These are phyloP conservation scores for Cephus spinipes DNA, from an alignment of 2,888 invertebrate genomes.

Conservation along the genomic window DNA sequence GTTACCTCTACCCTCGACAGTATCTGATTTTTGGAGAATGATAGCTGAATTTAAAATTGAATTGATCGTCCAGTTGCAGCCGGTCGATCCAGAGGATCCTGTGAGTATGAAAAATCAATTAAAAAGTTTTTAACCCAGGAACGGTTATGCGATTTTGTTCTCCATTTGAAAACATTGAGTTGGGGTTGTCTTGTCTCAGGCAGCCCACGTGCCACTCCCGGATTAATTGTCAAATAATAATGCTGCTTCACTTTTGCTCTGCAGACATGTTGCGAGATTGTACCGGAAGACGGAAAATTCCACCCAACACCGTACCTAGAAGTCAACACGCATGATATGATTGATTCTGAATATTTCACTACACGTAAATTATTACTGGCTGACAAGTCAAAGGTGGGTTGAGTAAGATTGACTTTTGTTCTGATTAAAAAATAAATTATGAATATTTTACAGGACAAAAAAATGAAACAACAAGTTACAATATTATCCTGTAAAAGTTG, in stretches of 20 bases:
- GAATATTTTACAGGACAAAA: conserved; percentile 26
- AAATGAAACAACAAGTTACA: conserved; percentile 30
- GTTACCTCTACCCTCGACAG: conserved; percentile 65
- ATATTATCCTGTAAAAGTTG: conserved; percentile 49
- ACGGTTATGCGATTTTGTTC: too few species aligned
- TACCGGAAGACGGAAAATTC: conserved; percentile 42
- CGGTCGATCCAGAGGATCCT: conserved; percentile 55
- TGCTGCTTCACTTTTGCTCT: conserved; percentile 13
- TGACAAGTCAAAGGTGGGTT: conserved; percentile 41
- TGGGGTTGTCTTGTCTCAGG: too few species aligned
- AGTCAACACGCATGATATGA: conserved; percentile 33
- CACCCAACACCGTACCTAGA: conserved; percentile 46
- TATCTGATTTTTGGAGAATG: conserved; percentile 68
- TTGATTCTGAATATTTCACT: conserved; percentile 32
- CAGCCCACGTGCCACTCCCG: too few species aligned
- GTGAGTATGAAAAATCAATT: conserved; percentile 41
- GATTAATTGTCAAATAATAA: background rate
- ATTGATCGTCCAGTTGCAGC: conserved; percentile 64
- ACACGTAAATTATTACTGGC: conserved; percentile 37
- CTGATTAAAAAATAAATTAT: too few species aligned
- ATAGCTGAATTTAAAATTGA: conserved; percentile 61
- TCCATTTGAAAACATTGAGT: too few species aligned
- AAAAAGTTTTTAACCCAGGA: background rate
- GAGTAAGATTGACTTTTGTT: too few species aligned
- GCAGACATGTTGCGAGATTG: conserved; percentile 51